Percentiles rank a stretch among this genome's conserved stretches.
phyloP scores from a whole-genome alignment of 2,888 invertebrate genomes.

The Listrodromus nycthemerus region DNA sequence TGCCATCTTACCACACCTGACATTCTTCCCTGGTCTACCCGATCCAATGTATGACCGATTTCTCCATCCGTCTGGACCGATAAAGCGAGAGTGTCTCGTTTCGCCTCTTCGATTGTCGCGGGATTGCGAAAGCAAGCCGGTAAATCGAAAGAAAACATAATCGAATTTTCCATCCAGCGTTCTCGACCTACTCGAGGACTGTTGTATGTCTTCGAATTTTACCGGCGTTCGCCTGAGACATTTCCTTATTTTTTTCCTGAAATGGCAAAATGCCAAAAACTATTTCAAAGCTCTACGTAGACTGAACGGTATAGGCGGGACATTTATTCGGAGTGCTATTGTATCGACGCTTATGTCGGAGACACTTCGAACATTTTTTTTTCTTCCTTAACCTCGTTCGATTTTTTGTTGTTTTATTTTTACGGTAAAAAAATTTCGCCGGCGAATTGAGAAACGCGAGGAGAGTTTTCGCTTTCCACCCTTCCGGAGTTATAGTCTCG shows the following conservation, averaged over 20 bases:
- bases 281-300: slow-evolving; percentile 5
- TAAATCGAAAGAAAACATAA: slow-evolving; percentile 52
- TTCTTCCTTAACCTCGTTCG: neutral
- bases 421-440: neutral
- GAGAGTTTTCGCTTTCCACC: neutral
- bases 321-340: neutral
- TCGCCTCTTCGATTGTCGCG: slow-evolving; percentile 35
- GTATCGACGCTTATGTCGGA: neutral
- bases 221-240: neutral
- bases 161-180: slow-evolving; percentile 39
- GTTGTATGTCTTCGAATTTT: neutral
- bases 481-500: neutral
- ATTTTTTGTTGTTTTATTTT: slow-evolving; percentile 2
- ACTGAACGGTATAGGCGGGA: neutral
- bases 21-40: too few species aligned
- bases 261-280: slow-evolving; percentile 17
- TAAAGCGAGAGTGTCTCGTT: slow-evolving; percentile 9
- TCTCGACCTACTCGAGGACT: neutral
- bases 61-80: neutral
- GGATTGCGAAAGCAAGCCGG: slow-evolving; percentile 10
- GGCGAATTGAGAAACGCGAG: neutral
- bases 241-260: neutral
- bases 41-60: too few species aligned
- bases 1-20: too few species aligned
- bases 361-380: slow-evolving; percentile 1